Evolutionary conservation across 2,113 vertebrate genomes (phyloP).

Genomic region (Theristicus caerulescens): DNA sequence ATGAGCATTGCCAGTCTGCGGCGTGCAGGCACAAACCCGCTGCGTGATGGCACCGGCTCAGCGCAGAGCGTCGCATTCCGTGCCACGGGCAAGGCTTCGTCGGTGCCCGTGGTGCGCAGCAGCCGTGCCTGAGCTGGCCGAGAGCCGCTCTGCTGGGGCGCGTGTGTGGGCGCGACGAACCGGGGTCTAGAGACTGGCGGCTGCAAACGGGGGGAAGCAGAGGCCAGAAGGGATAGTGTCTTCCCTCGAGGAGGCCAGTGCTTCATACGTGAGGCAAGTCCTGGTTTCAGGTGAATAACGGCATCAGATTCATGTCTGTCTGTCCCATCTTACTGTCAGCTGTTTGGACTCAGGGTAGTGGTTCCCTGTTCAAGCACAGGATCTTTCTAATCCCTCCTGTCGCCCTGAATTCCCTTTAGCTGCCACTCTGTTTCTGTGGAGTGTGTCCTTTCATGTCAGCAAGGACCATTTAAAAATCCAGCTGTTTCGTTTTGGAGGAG

Average conservation of each 20-base stretch:
- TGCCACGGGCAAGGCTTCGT: neutral
- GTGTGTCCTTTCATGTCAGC: neutral
- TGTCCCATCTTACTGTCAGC: neutral
- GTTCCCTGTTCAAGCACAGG: neutral
- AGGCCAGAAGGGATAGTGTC: neutral
- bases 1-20: fast-evolving
- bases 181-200: neutral
- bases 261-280: fast-evolving
- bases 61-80: neutral
- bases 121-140: neutral
- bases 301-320: neutral
- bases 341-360: neutral
- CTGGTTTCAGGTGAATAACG: neutral
- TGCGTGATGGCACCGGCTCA: neutral
- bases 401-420: neutral
- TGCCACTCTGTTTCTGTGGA: neutral
- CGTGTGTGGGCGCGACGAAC: neutral
- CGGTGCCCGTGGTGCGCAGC: fast-evolving
- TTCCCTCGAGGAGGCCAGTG: neutral
- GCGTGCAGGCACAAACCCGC: neutral
- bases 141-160: neutral
- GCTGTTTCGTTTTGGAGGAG: neutral
- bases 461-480: neutral
- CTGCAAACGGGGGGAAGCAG: neutral
- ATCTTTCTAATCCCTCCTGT: neutral